Base-by-base conservation (phyloP, 2,797 vertebrate species). In the Halcyon chelicuti region DNA sequence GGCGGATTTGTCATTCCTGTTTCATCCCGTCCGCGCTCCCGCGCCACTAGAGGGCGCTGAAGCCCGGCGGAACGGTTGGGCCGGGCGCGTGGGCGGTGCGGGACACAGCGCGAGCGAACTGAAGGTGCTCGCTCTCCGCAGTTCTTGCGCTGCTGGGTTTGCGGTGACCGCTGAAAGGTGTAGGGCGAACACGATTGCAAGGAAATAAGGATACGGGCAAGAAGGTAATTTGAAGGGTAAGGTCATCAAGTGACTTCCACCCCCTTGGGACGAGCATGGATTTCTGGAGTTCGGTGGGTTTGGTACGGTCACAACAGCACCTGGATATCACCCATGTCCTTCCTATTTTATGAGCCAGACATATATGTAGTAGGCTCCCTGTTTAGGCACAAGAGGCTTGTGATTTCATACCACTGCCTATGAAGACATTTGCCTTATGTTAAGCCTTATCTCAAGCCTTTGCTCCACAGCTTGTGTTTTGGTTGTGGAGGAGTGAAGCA, bases 41-140 rank as follows among this genome's bases (percentile, higher is more conserved):
- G 7, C 4, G 28, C 96, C 97, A 94, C 96, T 95, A 97, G 97
- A 97, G 97, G 97, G 96, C 86, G 58, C 92, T 39, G 8, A 91
- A 96, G 62, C 81, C 96, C 96, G 52, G 10, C 17, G 40, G 46
- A 97, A 93, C 51, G 18, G 5, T 4, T 39, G 8, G n/a, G 8
- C 14, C 26, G 5, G 35, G 21, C 25, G 2, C 29, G 1, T 4
- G 11, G 46, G 35, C 10, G 11, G 14, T 44, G 58, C 84, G 75
- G 28, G n/a, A 60, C 94, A 72, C 12, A 1, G 5, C 14, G 1
- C 29, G 7, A 14, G 5, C 12, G 33, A 65, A 2, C 4, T 3
- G 29, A 58, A 21, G 0, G 3, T 5, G 7, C 33, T 91, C 86
- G 7, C 33, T 91, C 86, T 65, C 62, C 42, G 65, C 28, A 75